Base-by-base conservation (phyloP, 2,888 invertebrate species). In the Diarsia dahlii region DNA sequence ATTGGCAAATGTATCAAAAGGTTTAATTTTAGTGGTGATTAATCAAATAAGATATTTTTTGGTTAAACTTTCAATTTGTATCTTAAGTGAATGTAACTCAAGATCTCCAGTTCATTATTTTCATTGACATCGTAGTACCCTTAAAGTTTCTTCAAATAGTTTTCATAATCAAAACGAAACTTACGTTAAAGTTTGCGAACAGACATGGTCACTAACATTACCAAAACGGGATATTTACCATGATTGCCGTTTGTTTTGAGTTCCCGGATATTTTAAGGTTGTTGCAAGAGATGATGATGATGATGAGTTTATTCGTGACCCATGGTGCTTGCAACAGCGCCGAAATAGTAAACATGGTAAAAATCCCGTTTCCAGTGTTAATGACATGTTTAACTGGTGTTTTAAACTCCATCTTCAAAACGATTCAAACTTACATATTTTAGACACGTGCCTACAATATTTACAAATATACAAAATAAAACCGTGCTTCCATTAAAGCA, bases 401-500 rank as follows among this genome's bases (percentile, higher is more conserved):
- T 50, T 50, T 28, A 34, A 3, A 28, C 46, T 58, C 15, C 28
- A 50, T 13, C 3, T 2, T 60, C 46, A 3, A 20, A 62, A 15
- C 23, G 8, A 63, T 34, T 5, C 1, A 13, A 52, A n/a, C 28
- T 48, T 18, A 13, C 1, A 18, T 23, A 64, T n/a, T 52, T 72
- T 8, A 48, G 13, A 34, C 28, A 68, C 34, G 20, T 74, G 65
- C 10, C n/a, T 13, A 9, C 28, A 12, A 48, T 65, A 5, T 80
- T 69, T 74, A 69, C 58, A 54, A 60, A 28, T 73, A 13, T 56
- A 63, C 15, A 67, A 63, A 12, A 56, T 45, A 48, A 50, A 52
- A 10, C 23, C 15, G 13, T 18, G 13, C 66, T 6, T 80, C n/a
- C 39, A 60, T 48, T 13, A 39, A 58, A 34, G 50, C 45, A 71